Evolutionary conservation across 2,888 invertebrate species (phyloP), one percentile per base, ranked within the genome.

Genomic region (Rhagophthalmus giganteus): DNA sequence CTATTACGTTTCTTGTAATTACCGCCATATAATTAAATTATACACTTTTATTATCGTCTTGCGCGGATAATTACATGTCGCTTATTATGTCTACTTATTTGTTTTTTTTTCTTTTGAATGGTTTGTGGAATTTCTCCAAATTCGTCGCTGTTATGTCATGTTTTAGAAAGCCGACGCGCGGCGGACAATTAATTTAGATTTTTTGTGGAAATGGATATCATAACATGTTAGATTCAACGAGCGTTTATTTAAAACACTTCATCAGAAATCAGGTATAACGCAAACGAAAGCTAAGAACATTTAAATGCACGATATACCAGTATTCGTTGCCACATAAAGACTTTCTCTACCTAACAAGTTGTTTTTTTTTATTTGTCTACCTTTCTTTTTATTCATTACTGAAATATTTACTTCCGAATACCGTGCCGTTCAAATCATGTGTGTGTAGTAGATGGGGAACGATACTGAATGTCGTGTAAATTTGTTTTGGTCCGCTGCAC

Each of bases 311-410:
- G 15, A 11, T 38, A 47, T 46, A 38, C n/a, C 34, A 34, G 34
- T 37, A 45, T 49, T 46, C 37, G 27, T 48, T 37, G 42, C 54
- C 52, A 55, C 38, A 48, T 44, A 57, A 54, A 49, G 44, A 61
- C 62, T 62, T 62, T 62, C 62, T 56, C 62, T 48, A 28, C 54
- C 52, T 48, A 57, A 54, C 56, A 45, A 54, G 52, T 57, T 38
- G 45, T 33, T 58, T 20, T n/a, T n/a, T n/a, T 57, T 54, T 60
- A 56, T 57, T 41, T 55, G 48, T 54, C 32, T 57, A 52, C 41
- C 42, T 38, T 48, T 48, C 48, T 48, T 48, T 47, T 47, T 48
- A 28, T 48, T 34, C n/a, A 9, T 20, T 41, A 40, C 26, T 40
- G 25, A 48, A 48, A 40, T 48, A 48, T 48, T 41, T 31, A 48